Evolutionary conservation across 2,797 vertebrate species (phyloP), one percentile per base, ranked within the genome.

Genomic region (Hippoglossus hippoglossus): DNA sequence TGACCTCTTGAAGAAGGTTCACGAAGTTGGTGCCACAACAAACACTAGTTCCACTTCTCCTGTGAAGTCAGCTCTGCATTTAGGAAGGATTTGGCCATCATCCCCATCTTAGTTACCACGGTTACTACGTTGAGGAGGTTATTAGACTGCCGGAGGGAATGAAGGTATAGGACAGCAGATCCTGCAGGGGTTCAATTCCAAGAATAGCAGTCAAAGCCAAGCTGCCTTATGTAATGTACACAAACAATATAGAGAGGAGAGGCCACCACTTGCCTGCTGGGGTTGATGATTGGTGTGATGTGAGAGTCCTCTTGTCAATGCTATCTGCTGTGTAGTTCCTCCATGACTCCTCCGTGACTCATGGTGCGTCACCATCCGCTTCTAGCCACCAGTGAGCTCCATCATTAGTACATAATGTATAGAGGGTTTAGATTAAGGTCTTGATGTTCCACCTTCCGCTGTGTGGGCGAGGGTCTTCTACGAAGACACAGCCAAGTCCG

Each of bases 211-310:
- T 36, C 41, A 61, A 50, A 25, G 70, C 51, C 67, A 52, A 65
- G 50, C 50, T 51, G 21, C 59, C 62, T 84, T 77, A 82, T 51
- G 62, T 63, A 81, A 77, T 64, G 71, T 58, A 75, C 71, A 72
- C 52, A 67, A 26, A 41, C 11, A 21, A 52, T 79, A 49, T 54
- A 67, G 50, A 59, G 39, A 9, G 9, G 12, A 63, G 18, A 21
- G 56, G 22, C 54, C 56, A 58, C 15, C 44, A 46, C 44, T 16
- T 6, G 44, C 44, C 44, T 46, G 44, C 44, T 8, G 5, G 44
- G 3, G 16, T 3, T 63, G 36, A 50, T 62, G 53, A 51, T 62
- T 41, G 22, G 53, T 68, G 18, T 46, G 58, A 52, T 65, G 46
- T 63, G 58, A 74, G 61, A 31, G 47, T 51, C 39, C 67, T 73